phyloP scores from a whole-genome alignment of 2,113 vertebrate genomes.

The Gallinago media region DNA sequence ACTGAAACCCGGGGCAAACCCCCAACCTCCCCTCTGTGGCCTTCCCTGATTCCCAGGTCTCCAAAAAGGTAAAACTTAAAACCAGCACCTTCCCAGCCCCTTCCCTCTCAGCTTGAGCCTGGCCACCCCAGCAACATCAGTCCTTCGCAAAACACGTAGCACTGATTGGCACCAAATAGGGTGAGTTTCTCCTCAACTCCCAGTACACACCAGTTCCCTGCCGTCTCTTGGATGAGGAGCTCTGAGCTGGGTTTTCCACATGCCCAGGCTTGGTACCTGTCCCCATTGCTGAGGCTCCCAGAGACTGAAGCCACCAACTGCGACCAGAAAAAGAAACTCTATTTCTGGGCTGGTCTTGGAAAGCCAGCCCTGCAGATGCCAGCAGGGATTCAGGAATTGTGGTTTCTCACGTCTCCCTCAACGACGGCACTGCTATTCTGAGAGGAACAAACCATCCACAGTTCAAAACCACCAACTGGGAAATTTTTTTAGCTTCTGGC shows the following conservation, averaged over 20 bases:
- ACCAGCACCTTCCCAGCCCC: background rate
- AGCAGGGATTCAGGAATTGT: conserved; percentile 18
- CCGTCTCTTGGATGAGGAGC: background rate
- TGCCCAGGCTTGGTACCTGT: fast-evolving
- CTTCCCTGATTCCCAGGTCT: background rate
- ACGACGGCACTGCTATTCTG: conserved; percentile 8
- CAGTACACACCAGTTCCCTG: fast-evolving
- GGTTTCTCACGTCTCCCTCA: conserved; percentile 4
- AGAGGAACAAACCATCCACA: background rate
- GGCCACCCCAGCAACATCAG: background rate
- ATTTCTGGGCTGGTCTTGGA: conserved; percentile 42
- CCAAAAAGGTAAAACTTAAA: background rate
- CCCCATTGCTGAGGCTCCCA: background rate
- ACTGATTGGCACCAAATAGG: background rate
- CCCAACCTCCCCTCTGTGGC: background rate
- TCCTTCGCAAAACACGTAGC: background rate
- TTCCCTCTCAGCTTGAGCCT: background rate
- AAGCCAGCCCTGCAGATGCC: background rate
- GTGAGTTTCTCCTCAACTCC: background rate
- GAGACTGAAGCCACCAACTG: background rate
- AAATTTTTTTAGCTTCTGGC: background rate
- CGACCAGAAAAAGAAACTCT: conserved; percentile 25
- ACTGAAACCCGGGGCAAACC: background rate
- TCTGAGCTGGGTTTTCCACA: background rate
- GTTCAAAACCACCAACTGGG: background rate